Base-by-base conservation (phyloP, 1,140 invertebrate species). In the Coenobita brevimanus region DNA sequence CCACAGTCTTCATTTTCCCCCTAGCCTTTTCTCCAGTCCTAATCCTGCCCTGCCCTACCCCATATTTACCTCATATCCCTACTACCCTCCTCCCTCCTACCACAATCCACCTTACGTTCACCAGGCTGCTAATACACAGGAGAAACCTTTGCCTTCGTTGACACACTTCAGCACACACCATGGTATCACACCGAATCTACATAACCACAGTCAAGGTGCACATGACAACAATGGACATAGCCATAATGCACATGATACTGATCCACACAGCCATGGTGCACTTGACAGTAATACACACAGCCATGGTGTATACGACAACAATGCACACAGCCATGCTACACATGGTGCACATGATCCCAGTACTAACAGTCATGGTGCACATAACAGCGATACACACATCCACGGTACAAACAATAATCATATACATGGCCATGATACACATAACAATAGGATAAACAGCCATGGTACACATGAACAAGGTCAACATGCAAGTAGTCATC, bases 1-100 rank as follows among this genome's bases (percentile, higher is more conserved):
- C 81, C 64, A 10, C n/a, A n/a, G n/a, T n/a, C n/a, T n/a, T n/a
- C n/a, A n/a, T n/a, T n/a, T n/a, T n/a, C n/a, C n/a, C n/a, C n/a
- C n/a, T n/a, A n/a, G n/a, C n/a, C n/a, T n/a, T n/a, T n/a, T n/a
- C n/a, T n/a, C n/a, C n/a, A n/a, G n/a, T n/a, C n/a, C n/a, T n/a
- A n/a, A n/a, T n/a, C n/a, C n/a, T n/a, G 15, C 43, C n/a, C 81
- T 64, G 38, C 50, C 46, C 24, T 41, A 60, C 17, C 67, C 41
- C n/a, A 43, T 62, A 1, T 82, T 46, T 43, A 43, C 81, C 4
- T 38, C 81, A 0, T 71, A 71, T 43, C 64, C 64, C 3, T 82
- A 71, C 38, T 71, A 50, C 15, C 64, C 64, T 6, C 60, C 60
- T 10, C 60, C 24, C 15, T 24, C 33, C 62, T 38, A 67, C 21